Evolutionary conservation across 30 jellyfish, hydroid and myxozoan species (phyloP).

Genomic region (Haliclystus octoradiatus): DNA sequence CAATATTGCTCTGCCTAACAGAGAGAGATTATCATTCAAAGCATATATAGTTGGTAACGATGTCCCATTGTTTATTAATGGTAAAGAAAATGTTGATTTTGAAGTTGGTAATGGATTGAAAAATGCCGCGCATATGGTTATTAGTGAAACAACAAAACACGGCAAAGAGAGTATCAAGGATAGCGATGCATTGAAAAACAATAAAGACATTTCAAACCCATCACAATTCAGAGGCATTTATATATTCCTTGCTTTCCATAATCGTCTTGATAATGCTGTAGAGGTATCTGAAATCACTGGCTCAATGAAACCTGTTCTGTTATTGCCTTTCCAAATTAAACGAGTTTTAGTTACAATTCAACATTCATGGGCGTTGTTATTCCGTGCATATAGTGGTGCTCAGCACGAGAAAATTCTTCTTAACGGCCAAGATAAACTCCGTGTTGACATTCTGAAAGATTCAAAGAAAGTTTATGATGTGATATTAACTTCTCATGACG

Average conservation of each 20-base stretch:
- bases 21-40: conserved; percentile 35
- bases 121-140: conserved; percentile 52
- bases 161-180: conserved; percentile 17
- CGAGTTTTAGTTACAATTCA: conserved; percentile 26
- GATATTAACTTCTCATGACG: background rate
- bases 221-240: conserved; percentile 17
- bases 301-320: conserved; percentile 43
- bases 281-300: conserved; percentile 66
- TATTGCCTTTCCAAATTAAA: conserved; percentile 40
- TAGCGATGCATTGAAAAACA: conserved; percentile 19
- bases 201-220: background rate
- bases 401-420: conserved; percentile 37
- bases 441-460: conserved; percentile 29
- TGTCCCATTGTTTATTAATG: conserved; percentile 37
- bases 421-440: conserved; percentile 80
- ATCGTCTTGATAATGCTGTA: conserved; percentile 24
- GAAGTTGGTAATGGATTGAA: conserved; percentile 49
- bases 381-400: conserved; percentile 62
- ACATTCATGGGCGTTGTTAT: conserved; percentile 70
- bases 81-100: conserved; percentile 30
- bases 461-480: background rate
- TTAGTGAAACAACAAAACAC: conserved; percentile 4
- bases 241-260: conserved; percentile 18
- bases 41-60: conserved; percentile 53
- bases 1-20: conserved; percentile 51